Percentiles rank a stretch among this genome's conserved stretches.
Conservation (phyloP, 2,888 invertebrate species). For the Ernsta delagoae region DNA sequence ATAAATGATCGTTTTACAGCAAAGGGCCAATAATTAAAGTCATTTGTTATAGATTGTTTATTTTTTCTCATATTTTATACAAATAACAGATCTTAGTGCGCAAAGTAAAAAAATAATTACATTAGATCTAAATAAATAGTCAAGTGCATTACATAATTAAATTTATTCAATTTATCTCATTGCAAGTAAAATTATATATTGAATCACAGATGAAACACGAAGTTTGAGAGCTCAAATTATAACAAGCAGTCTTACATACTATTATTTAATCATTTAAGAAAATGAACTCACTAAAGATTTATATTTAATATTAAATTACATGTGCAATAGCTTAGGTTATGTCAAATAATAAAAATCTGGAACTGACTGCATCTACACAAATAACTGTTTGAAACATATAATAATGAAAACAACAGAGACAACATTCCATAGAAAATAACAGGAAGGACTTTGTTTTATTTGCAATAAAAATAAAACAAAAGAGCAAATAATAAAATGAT, state of each 20-base stretch:
- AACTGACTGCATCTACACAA: slow-evolving; percentile 12
- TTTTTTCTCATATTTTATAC: slow-evolving; percentile 67
- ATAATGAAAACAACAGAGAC: slow-evolving; percentile 28
- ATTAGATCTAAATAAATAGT: slow-evolving; percentile 80
- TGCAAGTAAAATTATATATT: slow-evolving; percentile 63
- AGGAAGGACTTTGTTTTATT: slow-evolving; percentile 29
- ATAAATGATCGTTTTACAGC: too few relatives aligned
- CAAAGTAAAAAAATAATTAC: slow-evolving; percentile 72
- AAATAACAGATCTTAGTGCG: slow-evolving; percentile 84
- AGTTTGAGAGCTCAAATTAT: slow-evolving; percentile 70
- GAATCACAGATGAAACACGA: slow-evolving; percentile 79
- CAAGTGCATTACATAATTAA: slow-evolving; percentile 63
- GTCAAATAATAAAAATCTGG: slow-evolving; percentile 24
- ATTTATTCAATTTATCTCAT: slow-evolving; percentile 75
- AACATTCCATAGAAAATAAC: slow-evolving; percentile 32
- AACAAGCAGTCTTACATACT: slow-evolving; percentile 34
- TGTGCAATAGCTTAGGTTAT: slow-evolving; percentile 15
- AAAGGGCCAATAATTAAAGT: neutral
- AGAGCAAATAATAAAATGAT: slow-evolving; percentile 33
- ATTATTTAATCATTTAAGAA: slow-evolving; percentile 29
- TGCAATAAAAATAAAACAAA: slow-evolving; percentile 23
- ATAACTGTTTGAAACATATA: slow-evolving; percentile 28
- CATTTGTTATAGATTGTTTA: slow-evolving; percentile 61
- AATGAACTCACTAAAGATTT: slow-evolving; percentile 34
- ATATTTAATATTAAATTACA: slow-evolving; percentile 27